phyloP scores from a whole-genome alignment of 2,888 invertebrate species.

The Drosophila rubida region DNA sequence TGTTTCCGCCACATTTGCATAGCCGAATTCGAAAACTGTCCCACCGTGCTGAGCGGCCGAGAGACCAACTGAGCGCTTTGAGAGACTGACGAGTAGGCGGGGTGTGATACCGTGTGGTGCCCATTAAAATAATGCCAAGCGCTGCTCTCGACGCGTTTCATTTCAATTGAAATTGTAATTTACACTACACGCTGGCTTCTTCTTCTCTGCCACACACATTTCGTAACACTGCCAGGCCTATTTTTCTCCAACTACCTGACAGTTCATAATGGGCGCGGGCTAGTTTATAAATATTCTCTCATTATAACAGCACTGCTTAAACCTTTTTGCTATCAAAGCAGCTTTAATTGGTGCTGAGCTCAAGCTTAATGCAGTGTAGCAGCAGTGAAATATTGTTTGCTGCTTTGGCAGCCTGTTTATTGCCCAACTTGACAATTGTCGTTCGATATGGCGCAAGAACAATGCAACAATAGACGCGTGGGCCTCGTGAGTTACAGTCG shows the following conservation, averaged over 20 bases:
- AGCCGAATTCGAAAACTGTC: slow-evolving; percentile 51
- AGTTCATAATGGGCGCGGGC: no score
- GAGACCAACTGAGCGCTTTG: slow-evolving; percentile 13
- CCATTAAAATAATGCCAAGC: slow-evolving; percentile 46
- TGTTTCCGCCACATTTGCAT: slow-evolving; percentile 77
- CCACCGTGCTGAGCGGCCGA: slow-evolving; percentile 6
- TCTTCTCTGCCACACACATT: slow-evolving; percentile 7
- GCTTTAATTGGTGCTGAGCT: no score
- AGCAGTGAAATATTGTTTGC: no score
- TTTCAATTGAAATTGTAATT: slow-evolving; percentile 56
- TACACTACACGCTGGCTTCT: slow-evolving; percentile 11
- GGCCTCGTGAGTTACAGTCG: neutral
- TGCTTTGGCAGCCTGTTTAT: neutral
- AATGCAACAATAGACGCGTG: slow-evolving; percentile 4
- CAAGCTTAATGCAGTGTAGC: no score
- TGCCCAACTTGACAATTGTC: neutral
- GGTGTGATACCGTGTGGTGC: neutral
- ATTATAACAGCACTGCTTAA: no score
- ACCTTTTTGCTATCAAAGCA: no score
- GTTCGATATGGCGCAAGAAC: neutral
- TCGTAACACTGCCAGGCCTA: slow-evolving; percentile 12
- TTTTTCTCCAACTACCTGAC: neutral
- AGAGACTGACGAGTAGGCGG: neutral
- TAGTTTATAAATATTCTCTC: no score
- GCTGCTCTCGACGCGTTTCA: slow-evolving; percentile 14